These are phyloP conservation scores for Ctenochaetus hawaiiensis DNA, from an alignment of 2,797 vertebrate species.

Conservation along the genomic window DNA sequence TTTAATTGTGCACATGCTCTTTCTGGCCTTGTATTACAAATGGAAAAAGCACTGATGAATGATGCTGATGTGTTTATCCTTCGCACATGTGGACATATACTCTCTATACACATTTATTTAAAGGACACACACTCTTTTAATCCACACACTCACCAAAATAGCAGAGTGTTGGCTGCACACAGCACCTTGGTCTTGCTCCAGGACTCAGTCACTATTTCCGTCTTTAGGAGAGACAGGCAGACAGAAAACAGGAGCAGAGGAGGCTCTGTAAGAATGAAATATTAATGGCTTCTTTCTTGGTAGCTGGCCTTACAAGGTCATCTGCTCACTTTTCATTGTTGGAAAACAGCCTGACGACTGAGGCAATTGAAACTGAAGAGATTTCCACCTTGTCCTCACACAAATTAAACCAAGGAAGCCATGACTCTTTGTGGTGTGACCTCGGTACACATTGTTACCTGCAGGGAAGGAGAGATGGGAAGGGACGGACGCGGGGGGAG, in stretches of 20 bases:
- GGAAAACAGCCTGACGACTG: conserved; percentile 70
- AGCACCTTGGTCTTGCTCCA: conserved; percentile 26
- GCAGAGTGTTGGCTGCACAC: neutral
- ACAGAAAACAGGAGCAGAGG: conserved; percentile 38
- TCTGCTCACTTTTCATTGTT: conserved; percentile 71
- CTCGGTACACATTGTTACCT: conserved; percentile 71
- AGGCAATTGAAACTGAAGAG: conserved; percentile 76
- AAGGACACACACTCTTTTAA: neutral
- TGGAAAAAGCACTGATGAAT: neutral
- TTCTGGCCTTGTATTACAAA: neutral
- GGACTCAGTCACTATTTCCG: conserved; percentile 46
- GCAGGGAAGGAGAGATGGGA: conserved; percentile 30
- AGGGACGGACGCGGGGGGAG: neutral
- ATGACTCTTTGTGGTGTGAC: conserved; percentile 71
- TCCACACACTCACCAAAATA: conserved; percentile 6
- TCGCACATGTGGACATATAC: neutral
- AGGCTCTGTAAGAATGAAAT: conserved; percentile 75
- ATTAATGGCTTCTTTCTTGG: conserved; percentile 77
- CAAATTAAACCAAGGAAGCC: conserved; percentile 75
- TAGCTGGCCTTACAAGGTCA: conserved; percentile 79
- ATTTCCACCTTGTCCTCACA: conserved; percentile 72
- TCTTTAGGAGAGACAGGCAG: conserved; percentile 44
- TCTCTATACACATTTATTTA: neutral
- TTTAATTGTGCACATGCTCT: neutral
- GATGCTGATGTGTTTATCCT: neutral